phyloP scores from a whole-genome alignment of 23 tunicate species.

The Aplidium turbinatum region DNA sequence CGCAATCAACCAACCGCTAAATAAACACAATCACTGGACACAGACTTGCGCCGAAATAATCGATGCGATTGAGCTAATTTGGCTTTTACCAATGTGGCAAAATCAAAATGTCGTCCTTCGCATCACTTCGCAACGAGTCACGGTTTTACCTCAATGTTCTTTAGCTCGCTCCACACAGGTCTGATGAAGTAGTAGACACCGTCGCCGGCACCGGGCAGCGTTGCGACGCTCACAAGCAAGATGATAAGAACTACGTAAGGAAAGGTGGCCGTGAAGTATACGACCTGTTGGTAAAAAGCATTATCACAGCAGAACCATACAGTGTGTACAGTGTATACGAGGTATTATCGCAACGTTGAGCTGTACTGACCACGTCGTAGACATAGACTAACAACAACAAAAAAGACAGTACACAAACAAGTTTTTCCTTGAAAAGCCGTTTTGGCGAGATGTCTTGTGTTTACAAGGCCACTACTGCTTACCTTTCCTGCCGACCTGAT shows the following conservation, averaged over 20 bases:
- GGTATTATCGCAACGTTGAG: not conserved
- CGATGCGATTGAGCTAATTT: too few species aligned
- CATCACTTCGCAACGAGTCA: too few species aligned
- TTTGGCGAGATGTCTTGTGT: not conserved
- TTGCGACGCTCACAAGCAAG: slow-evolving; percentile 46
- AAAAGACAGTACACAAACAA: not conserved
- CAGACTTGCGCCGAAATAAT: too few species aligned
- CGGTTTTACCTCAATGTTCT: slow-evolving; percentile 49
- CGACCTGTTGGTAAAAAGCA: slow-evolving; percentile 45
- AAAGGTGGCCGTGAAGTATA: slow-evolving; percentile 81
- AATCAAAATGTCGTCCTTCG: too few species aligned
- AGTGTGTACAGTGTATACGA: not conserved
- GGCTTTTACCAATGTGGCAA: too few species aligned
- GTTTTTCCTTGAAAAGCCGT: too few species aligned
- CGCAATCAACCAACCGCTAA: too few species aligned
- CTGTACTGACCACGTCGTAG: too few species aligned
- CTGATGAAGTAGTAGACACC: slow-evolving; percentile 74
- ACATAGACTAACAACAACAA: not conserved
- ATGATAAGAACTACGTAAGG: slow-evolving; percentile 80
- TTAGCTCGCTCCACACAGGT: slow-evolving; percentile 67
- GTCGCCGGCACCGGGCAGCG: slow-evolving; percentile 68
- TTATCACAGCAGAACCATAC: not conserved
- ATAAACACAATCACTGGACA: too few species aligned
- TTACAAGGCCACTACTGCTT: not conserved
- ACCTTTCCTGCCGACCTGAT: slow-evolving; percentile 84